Base-by-base conservation (phyloP, 2,797 vertebrate genomes). In the Aselliscus stoliczkanus region DNA sequence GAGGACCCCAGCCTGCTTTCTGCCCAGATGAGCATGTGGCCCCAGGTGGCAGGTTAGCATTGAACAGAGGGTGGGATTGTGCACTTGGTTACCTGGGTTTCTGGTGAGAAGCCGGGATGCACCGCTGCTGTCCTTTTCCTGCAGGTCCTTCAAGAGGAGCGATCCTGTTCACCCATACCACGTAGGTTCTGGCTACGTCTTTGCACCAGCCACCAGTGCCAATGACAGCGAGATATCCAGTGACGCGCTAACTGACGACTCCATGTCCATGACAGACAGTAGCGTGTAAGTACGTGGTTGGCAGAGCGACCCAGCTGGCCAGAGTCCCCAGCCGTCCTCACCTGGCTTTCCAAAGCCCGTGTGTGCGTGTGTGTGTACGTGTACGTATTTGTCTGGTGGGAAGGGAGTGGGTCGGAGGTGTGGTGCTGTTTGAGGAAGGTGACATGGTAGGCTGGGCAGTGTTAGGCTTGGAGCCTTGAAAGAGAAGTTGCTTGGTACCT, bases 171-270 rank as follows among this genome's bases (percentile, higher is more conserved):
- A 98, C 96, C 98, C 99, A 0, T 99, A 99, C 97, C 99, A 99
- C 23, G 98, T 99, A 93, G 99, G 98, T 84, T 98, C 99, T 0
- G 99, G 99, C 96, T 99, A 99, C 58, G 99, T 99, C 15, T 99
- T 99, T 2, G 99, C 99, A 7, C 99, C 99, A 0, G 98, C 99
- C 90, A 99, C 99, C 98, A 99, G 99, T 44, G 99, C 99, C 69
- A 99, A 99, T 0, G 99, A 99, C 97, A 99, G 99, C 20, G 99
- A 99, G 96, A 99, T 99, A 90, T 99, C 99, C 97, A 99, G 99
- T 4, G 99, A 99, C 50, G 99, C 99, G 3, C 96, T 99, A 98
- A 99, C 99, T 0, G 99, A 99, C 0, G 99, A 99, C 92, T 99
- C 99, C 97, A 99, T 99, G 99, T 99, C 99, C 0, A 98, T 99